Evolutionary conservation across 2,797 vertebrate species (phyloP).

Genomic region (Neomorphus geoffroyi): DNA sequence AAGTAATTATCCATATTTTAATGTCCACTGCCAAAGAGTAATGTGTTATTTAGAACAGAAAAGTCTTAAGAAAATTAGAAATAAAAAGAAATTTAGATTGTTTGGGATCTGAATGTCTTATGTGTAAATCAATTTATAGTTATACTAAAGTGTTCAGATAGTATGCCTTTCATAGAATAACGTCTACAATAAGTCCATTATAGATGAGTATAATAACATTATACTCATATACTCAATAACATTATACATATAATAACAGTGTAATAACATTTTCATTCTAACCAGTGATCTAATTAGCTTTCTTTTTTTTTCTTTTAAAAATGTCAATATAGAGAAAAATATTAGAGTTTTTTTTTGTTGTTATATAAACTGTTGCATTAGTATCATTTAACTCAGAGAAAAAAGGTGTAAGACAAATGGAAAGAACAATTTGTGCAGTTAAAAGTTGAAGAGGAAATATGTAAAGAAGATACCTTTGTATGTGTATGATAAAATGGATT

Average conservation of each 20-base stretch:
- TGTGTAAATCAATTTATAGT: background rate
- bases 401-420: slow-evolving; percentile 16
- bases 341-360: no score
- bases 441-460: background rate
- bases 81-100: background rate
- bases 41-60: background rate
- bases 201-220: background rate
- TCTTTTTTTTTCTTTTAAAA: background rate
- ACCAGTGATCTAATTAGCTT: background rate
- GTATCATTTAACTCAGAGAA: background rate
- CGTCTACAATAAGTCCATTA: background rate
- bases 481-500: background rate
- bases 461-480: background rate
- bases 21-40: background rate
- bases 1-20: background rate
- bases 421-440: slow-evolving; percentile 14
- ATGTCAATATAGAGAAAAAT: background rate
- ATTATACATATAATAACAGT: no score
- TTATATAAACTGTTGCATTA: background rate
- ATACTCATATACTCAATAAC: no score
- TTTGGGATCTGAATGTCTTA: background rate
- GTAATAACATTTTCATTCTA: background rate
- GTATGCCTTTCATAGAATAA: background rate
- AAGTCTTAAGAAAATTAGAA: background rate
- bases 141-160: background rate